These are phyloP conservation scores for Enteromius afrohamiltoni DNA, from an alignment of 2,797 vertebrate species.

Conservation along the genomic window DNA sequence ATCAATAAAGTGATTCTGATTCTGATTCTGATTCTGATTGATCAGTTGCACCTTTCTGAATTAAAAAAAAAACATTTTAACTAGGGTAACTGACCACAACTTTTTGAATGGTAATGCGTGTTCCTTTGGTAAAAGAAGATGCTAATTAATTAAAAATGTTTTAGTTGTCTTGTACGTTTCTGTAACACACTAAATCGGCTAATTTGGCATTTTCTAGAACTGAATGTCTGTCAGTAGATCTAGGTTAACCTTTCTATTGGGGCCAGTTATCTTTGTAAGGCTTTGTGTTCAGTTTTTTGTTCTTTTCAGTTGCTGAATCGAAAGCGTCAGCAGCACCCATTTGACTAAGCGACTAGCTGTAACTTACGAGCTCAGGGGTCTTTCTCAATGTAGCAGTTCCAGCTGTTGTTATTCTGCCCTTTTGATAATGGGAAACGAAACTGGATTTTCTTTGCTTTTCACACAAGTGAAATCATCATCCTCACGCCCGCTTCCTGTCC, in stretches of 20 bases:
- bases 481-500: slow-evolving; percentile 20
- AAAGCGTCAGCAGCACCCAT: slow-evolving; percentile 13
- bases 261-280: neutral
- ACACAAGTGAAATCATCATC: slow-evolving; percentile 14
- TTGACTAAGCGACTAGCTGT: slow-evolving; percentile 21
- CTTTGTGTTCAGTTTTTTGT: slow-evolving; percentile 9
- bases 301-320: slow-evolving; percentile 9
- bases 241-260: slow-evolving; percentile 9
- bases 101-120: neutral
- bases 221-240: neutral
- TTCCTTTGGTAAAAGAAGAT: neutral
- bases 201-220: slow-evolving; percentile 4
- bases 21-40: too few relatives aligned
- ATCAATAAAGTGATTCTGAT: too few relatives aligned
- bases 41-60: neutral
- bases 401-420: neutral
- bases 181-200: neutral
- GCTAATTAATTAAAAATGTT: neutral
- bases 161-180: neutral
- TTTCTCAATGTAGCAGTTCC: neutral
- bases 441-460: slow-evolving; percentile 5
- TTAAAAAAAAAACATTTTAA: too few relatives aligned
- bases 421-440: neutral
- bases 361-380: slow-evolving; percentile 1
- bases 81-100: neutral